A percentile compares a stretch with the other conserved stretches of the same genome.
Evolutionary conservation across 2,113 vertebrate species (phyloP).

Genomic region (Cichladusa arquata): DNA sequence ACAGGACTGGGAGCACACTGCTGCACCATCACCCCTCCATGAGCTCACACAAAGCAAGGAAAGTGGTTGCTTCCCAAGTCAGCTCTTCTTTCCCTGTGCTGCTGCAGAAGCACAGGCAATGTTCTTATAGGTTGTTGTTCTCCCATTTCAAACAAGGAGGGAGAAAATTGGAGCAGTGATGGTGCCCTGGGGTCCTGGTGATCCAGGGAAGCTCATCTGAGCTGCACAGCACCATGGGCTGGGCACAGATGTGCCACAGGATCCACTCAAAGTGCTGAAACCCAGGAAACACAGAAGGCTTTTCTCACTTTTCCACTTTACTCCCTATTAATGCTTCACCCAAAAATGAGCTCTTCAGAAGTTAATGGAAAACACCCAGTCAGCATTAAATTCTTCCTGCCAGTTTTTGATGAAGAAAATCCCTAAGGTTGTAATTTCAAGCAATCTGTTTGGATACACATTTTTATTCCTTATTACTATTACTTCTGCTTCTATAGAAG

Average conservation of each 20-base stretch:
- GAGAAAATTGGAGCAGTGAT: not conserved
- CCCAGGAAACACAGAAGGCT: not conserved
- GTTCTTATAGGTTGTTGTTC: not conserved
- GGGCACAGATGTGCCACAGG: not conserved
- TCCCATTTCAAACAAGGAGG: not conserved
- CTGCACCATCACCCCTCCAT: not conserved
- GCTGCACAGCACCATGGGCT: not conserved
- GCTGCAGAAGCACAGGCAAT: not conserved
- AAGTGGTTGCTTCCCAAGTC: not conserved
- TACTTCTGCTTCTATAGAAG: not conserved
- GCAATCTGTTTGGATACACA: not conserved
- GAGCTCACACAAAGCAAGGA: not conserved
- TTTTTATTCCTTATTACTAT: not conserved
- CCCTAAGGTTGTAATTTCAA: not conserved
- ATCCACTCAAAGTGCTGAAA: too few relatives aligned
- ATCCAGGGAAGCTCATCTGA: not conserved
- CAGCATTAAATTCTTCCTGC: not conserved
- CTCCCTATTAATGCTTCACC: not conserved
- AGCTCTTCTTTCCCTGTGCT: not conserved
- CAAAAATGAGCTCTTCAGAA: not conserved
- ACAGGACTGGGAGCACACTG: too few relatives aligned
- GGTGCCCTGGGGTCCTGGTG: not conserved
- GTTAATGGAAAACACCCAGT: not conserved
- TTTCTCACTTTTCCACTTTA: not conserved
- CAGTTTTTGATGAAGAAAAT: not conserved